Conservation (phyloP, 2,113 vertebrate species). For the Apteryx mantelli region DNA sequence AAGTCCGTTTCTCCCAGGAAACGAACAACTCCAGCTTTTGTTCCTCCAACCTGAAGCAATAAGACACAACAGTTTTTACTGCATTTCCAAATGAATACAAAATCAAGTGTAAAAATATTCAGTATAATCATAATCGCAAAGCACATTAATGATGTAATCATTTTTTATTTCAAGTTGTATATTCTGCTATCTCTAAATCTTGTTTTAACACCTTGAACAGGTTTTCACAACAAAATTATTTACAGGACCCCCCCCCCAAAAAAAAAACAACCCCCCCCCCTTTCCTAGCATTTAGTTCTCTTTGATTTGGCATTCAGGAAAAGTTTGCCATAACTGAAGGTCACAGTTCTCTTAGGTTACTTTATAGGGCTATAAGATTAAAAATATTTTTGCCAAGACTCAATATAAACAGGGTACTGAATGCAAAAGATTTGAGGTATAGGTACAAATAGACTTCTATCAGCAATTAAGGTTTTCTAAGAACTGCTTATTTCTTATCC, state of each 20-base stretch:
- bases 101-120: background rate
- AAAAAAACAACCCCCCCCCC: background rate
- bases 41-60: constrained; percentile 87
- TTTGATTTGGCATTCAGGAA: background rate
- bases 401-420: background rate
- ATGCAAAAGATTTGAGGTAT: background rate
- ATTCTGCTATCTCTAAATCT: background rate
- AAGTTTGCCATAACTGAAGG: background rate
- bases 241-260: background rate
- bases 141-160: background rate
- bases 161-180: background rate
- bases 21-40: constrained; percentile 96
- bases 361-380: background rate
- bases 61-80: background rate
- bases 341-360: background rate
- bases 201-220: background rate
- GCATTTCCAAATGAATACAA: background rate
- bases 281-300: background rate
- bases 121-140: background rate
- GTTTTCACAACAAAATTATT: background rate
- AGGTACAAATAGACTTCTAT: background rate
- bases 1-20: constrained; percentile 98
- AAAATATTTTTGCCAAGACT: background rate
- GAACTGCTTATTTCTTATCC: background rate
- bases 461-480: background rate